phyloP scores from a whole-genome alignment of 2,797 vertebrate genomes.

The Danio choprae region DNA sequence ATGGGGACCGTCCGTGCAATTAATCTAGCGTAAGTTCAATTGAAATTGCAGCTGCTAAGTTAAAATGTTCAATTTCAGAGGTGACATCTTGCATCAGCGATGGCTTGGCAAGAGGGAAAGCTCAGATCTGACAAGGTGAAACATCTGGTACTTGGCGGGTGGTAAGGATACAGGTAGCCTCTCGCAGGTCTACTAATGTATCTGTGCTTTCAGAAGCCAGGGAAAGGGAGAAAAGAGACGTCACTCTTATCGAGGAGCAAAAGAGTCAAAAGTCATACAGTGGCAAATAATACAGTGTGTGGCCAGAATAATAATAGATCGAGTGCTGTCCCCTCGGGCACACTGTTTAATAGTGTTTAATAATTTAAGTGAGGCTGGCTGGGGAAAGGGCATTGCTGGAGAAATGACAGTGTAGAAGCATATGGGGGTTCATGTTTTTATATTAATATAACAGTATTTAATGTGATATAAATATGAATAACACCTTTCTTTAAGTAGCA shows the following conservation, averaged over 20 bases:
- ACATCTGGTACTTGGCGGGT: conserved; percentile 49
- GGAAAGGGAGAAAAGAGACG: background rate
- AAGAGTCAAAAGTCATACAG: background rate
- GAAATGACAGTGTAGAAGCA: background rate
- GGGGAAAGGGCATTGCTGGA: background rate
- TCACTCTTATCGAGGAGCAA: conserved; percentile 15
- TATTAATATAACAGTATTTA: background rate
- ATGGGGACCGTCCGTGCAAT: conserved; percentile 24
- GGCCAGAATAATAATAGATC: conserved; percentile 13
- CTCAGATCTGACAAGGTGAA: conserved; percentile 57
- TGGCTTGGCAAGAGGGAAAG: conserved; percentile 45
- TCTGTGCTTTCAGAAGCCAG: conserved; percentile 26
- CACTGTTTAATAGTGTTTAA: background rate
- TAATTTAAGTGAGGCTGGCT: background rate
- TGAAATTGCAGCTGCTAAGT: conserved; percentile 35
- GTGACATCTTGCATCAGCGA: conserved; percentile 41
- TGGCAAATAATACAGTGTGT: background rate
- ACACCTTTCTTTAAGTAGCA: too few relatives aligned
- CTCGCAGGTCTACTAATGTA: conserved; percentile 21
- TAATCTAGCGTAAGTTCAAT: conserved; percentile 32
- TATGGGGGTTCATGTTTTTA: background rate
- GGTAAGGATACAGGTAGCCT: conserved; percentile 29
- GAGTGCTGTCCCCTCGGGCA: background rate
- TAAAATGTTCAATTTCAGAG: conserved; percentile 54
- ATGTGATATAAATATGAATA: background rate